A percentile compares a stretch with the other conserved stretches of the same genome.
Evolutionary conservation across 2,888 invertebrate genomes (phyloP).

Genomic region (Acleris literana): DNA sequence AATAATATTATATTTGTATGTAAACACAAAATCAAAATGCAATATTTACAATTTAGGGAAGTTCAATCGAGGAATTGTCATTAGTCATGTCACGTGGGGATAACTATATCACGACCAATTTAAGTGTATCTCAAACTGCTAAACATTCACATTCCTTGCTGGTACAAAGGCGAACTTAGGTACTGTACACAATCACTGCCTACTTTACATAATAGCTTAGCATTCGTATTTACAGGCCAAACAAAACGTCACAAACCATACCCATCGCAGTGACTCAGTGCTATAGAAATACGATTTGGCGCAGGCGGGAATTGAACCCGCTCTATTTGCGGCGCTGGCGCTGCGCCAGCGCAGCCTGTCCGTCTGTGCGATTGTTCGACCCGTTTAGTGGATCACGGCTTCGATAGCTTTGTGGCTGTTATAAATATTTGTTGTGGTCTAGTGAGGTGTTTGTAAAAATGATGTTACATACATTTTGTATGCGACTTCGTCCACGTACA

Average conservation of each 20-base stretch:
- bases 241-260: conserved; percentile 29
- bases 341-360: conserved; percentile 54
- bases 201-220: not conserved
- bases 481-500: no score
- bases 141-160: no score
- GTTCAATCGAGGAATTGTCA: no score
- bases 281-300: conserved; percentile 70
- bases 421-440: not conserved
- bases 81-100: no score
- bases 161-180: no score
- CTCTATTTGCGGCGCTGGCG: conserved; percentile 71
- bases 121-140: no score
- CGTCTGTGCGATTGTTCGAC: conserved; percentile 61
- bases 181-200: no score
- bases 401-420: conserved; percentile 32
- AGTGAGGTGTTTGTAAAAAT: not conserved
- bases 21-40: no score
- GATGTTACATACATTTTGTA: not conserved
- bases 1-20: no score
- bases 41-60: no score
- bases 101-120: no score
- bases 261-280: conserved; percentile 60
- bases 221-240: not conserved
- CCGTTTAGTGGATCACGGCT: conserved; percentile 49
- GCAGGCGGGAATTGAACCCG: conserved; percentile 74